Evolutionary conservation across 2,113 vertebrate genomes (phyloP), one percentile per base, ranked within the genome.

Genomic region (Rhinogobius similis): DNA sequence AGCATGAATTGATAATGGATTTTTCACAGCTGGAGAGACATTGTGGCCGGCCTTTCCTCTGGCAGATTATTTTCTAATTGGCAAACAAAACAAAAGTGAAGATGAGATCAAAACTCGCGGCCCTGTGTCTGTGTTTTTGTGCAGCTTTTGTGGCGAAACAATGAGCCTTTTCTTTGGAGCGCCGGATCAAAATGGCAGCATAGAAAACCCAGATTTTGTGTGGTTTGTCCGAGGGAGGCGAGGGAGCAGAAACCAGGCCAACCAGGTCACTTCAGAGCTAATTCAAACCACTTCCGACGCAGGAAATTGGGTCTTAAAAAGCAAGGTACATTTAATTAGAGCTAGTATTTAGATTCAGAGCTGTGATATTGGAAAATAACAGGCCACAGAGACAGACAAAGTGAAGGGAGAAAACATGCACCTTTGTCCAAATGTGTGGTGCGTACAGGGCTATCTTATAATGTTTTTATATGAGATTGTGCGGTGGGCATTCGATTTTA

Each of bases 231-330:
- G 61, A 65, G 75, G 23, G 74, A 81, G 26, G 55, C 23, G 24
- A 58, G 55, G 55, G 55, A 76, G 55, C 55, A 29, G 26, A 83
- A 81, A 59, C n/a, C 63, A 58, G 67, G 68, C 58, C 81, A 74
- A 80, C 86, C 86, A 85, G 61, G 78, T 86, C 76, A 86, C 83
- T 84, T 81, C 56, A 81, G 82, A 82, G 69, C 73, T 76, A 71
- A 78, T 84, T 87, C 77, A 80, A 82, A 87, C 58, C 55, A 79
- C 83, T 84, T 90, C 80, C 83, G 77, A 77, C 65, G 68, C 70
- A 56, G 83, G 78, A 85, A 87, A 84, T 82, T 69, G 77, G 68
- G 86, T 75, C 77, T 86, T 78, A 76, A 76, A 76, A 85, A 79
- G 71, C 18, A 24, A 81, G 24, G 70, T 79, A 65, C 65, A 74